Conservation (phyloP, 2,113 vertebrate species). For the Rhombomys opimus region DNA sequence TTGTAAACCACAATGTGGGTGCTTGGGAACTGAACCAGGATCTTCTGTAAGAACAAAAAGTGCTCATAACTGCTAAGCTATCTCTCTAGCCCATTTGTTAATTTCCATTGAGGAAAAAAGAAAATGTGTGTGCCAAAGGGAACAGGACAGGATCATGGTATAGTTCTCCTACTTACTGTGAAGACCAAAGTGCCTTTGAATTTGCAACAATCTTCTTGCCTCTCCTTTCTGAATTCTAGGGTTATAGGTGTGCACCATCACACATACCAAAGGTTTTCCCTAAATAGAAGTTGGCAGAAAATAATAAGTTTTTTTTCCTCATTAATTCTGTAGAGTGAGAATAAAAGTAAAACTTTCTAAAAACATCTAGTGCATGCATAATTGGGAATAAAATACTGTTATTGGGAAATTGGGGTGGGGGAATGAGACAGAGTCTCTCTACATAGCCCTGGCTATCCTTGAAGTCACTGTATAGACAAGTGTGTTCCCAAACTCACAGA, state of each 20-base stretch:
- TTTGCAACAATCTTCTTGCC: neutral
- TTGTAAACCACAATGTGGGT: neutral
- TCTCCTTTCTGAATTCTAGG: neutral
- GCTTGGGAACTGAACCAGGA: neutral
- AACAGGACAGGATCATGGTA: neutral
- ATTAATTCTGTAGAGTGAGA: neutral
- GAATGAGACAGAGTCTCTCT: neutral
- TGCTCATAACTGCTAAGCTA: neutral
- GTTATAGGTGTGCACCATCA: neutral
- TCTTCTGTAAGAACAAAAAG: neutral
- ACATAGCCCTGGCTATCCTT: neutral
- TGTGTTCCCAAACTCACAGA: neutral
- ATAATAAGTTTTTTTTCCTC: neutral
- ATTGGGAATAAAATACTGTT: neutral
- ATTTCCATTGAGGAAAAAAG: neutral
- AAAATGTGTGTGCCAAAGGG: too few species aligned
- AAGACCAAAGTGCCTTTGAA: neutral
- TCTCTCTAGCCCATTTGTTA: neutral
- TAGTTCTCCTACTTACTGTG: neutral
- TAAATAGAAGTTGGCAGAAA: slow-evolving; percentile 9
- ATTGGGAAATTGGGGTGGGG: neutral
- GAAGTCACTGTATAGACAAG: neutral
- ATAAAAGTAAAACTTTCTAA: neutral
- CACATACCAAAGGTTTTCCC: neutral
- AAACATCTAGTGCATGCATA: neutral